A percentile compares a stretch with the other conserved stretches of the same genome.
Conservation (phyloP, 1,140 invertebrate genomes). For the Drosophila pachea region DNA sequence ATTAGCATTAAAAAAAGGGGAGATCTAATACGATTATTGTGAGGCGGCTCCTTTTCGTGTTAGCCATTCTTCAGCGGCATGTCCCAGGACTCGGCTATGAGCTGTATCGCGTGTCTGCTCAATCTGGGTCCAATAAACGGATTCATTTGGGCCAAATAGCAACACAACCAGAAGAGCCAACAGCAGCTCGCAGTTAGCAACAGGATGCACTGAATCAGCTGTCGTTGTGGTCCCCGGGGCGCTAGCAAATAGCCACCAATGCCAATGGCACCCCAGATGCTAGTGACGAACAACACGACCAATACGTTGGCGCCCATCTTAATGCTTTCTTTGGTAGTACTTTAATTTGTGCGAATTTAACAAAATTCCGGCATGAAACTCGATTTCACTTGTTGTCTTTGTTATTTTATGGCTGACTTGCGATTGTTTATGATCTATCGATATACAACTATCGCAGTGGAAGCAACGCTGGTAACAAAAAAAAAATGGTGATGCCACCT, state of each 20-base stretch:
- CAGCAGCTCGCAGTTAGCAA: conserved; percentile 93
- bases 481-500: conserved; percentile 12
- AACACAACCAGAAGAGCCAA: conserved; percentile 96
- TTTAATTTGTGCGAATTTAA: conserved; percentile 20
- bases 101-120: conserved; percentile 83
- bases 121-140: conserved; percentile 93
- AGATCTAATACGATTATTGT: conserved; percentile 28
- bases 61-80: conserved; percentile 65
- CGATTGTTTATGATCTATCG: conserved; percentile 21
- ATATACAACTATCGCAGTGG: conserved; percentile 7
- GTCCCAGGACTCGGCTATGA: conserved; percentile 90
- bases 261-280: conserved; percentile 90
- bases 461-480: conserved; percentile 12
- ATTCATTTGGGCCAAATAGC: conserved; percentile 96
- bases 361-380: background rate
- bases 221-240: conserved; percentile 91
- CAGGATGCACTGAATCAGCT: conserved; percentile 89
- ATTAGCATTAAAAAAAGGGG: background rate
- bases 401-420: conserved; percentile 16
- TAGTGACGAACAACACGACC: conserved; percentile 88
- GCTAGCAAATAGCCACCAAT: conserved; percentile 90
- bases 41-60: conserved; percentile 29
- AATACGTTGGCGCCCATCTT: conserved; percentile 86
- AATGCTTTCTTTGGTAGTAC: background rate
- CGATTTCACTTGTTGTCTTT: conserved; percentile 40